phyloP scores from a whole-genome alignment of 92 coral and sea anemone genomes.

The Paramuricea clavata region DNA sequence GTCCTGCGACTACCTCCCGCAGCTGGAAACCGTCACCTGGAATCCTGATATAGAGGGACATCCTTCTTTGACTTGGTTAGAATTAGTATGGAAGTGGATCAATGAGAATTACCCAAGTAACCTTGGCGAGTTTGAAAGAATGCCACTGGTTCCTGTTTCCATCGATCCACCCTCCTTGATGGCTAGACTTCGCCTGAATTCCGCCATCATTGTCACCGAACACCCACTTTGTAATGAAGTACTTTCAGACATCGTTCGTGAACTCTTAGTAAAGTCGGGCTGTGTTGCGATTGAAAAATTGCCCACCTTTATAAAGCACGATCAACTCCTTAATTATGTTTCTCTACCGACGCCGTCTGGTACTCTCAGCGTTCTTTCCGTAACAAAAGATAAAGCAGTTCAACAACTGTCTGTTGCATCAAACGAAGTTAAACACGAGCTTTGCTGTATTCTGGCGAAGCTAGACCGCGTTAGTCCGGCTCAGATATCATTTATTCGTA shows the following conservation, averaged over 20 bases:
- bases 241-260: constrained; percentile 58
- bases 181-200: constrained; percentile 66
- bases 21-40: constrained; percentile 63
- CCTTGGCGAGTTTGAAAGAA: constrained; percentile 64
- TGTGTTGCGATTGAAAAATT: constrained; percentile 63
- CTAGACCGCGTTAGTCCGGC: constrained; percentile 17
- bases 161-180: constrained; percentile 35
- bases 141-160: constrained; percentile 75
- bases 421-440: constrained; percentile 59
- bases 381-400: constrained; percentile 29
- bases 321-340: constrained; percentile 48
- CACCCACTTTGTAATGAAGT: constrained; percentile 15
- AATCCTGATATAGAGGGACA: constrained; percentile 68
- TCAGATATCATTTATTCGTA: constrained; percentile 48
- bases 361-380: constrained; percentile 70
- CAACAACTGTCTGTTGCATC: not conserved
- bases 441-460: constrained; percentile 27
- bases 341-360: constrained; percentile 76
- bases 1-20: constrained; percentile 25
- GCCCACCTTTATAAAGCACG: constrained; percentile 63
- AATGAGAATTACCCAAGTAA: constrained; percentile 58
- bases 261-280: constrained; percentile 65
- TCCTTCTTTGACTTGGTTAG: constrained; percentile 79
- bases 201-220: constrained; percentile 59
- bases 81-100: constrained; percentile 75